Conservation (phyloP, 1,140 invertebrate species). For the Atta colombica region DNA sequence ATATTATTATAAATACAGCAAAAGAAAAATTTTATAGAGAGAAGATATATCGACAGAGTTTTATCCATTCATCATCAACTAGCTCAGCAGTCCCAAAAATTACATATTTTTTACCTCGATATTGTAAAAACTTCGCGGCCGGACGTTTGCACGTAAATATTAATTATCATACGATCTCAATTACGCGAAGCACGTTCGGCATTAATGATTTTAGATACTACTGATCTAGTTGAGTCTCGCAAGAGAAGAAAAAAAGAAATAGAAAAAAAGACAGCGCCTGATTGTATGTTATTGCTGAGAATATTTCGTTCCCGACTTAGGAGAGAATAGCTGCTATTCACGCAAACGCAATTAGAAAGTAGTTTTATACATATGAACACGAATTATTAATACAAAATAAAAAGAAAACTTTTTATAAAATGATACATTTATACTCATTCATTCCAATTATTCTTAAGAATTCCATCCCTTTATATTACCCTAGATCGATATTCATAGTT, state of each 20-base stretch:
- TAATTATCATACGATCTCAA: slow-evolving; percentile 24
- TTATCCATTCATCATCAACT: slow-evolving; percentile 35
- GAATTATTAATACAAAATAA: slow-evolving; percentile 81
- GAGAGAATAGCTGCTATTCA: slow-evolving; percentile 75
- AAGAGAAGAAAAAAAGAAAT: slow-evolving; percentile 39
- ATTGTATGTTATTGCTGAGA: slow-evolving; percentile 53
- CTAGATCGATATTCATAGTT: too few species aligned
- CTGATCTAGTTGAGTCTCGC: slow-evolving; percentile 64
- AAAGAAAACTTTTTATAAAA: slow-evolving; percentile 79
- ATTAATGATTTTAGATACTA: slow-evolving; percentile 44
- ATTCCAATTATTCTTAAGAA: not conserved
- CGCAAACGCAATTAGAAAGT: slow-evolving; percentile 78
- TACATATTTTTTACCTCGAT: slow-evolving; percentile 21
- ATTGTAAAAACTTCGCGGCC: slow-evolving; percentile 43
- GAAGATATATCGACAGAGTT: slow-evolving; percentile 40
- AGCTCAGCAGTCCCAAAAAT: slow-evolving; percentile 55
- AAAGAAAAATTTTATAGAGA: slow-evolving; percentile 52
- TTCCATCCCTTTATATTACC: not conserved
- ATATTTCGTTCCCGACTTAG: slow-evolving; percentile 68
- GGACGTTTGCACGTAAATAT: slow-evolving; percentile 6
- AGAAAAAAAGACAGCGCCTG: slow-evolving; percentile 19
- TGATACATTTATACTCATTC: not conserved
- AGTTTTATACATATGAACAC: slow-evolving; percentile 82
- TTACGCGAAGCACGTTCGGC: slow-evolving; percentile 12
- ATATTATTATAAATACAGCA: slow-evolving; percentile 31